Evolutionary conservation across 2,888 invertebrate species (phyloP).

Genomic region (Sarcophaga variegata): DNA sequence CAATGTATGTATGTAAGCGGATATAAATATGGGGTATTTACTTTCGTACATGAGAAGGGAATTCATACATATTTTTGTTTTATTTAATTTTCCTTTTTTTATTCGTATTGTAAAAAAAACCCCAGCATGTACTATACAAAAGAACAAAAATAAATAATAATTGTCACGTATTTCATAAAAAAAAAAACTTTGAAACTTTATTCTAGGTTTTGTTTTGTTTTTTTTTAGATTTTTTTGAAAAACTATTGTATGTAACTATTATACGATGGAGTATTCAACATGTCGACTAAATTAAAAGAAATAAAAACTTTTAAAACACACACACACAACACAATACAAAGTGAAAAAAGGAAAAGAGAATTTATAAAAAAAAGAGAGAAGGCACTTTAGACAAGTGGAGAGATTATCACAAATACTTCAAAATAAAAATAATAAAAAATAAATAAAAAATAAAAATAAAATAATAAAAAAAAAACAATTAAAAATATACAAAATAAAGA

Average conservation of each 20-base stretch:
- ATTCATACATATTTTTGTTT: neutral
- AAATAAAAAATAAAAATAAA: too few species aligned
- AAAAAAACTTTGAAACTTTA: too few species aligned
- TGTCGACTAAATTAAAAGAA: slow-evolving; percentile 41
- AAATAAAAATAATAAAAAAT: too few species aligned
- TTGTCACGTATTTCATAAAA: slow-evolving; percentile 40
- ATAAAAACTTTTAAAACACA: slow-evolving; percentile 11
- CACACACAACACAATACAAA: neutral
- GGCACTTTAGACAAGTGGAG: too few species aligned
- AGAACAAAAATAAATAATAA: slow-evolving; percentile 53
- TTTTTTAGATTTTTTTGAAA: slow-evolving; percentile 28
- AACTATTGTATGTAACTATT: slow-evolving; percentile 35
- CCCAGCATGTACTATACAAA: slow-evolving; percentile 23
- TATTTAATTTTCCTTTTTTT: slow-evolving; percentile 2
- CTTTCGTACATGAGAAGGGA: slow-evolving; percentile 20
- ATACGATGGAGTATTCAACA: slow-evolving; percentile 26
- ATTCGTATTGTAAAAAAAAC: neutral
- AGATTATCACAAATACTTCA: too few species aligned
- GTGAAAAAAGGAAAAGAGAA: neutral
- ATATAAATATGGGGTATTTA: slow-evolving; percentile 26
- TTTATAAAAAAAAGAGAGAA: too few species aligned
- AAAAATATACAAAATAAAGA: too few species aligned
- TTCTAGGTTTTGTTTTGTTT: neutral
- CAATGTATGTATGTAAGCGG: slow-evolving; percentile 17
- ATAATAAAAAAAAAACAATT: too few species aligned